phyloP scores from a whole-genome alignment of 2,888 invertebrate genomes.

The Andricus quercusramuli region DNA sequence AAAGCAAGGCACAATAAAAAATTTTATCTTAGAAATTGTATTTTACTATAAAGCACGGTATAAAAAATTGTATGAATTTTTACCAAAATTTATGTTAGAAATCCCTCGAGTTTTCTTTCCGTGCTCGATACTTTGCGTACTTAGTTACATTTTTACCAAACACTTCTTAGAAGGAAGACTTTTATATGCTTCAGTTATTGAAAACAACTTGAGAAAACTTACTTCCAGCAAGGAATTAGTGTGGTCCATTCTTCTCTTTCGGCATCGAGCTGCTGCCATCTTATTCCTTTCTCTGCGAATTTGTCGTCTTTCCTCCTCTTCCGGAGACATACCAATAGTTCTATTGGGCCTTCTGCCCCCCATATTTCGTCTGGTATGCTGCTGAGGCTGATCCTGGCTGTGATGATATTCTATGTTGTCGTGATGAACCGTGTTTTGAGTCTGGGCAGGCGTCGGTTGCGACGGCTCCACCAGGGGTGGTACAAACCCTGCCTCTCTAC shows the following conservation, averaged over 20 bases:
- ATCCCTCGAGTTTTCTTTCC: too few relatives aligned
- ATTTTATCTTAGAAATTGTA: too few relatives aligned
- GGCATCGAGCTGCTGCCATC: conserved; percentile 97
- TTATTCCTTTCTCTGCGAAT: conserved; percentile 96
- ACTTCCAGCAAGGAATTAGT: conserved; percentile 93
- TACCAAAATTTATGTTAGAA: too few relatives aligned
- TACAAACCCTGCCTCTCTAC: conserved; percentile 95
- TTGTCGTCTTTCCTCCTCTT: conserved; percentile 94
- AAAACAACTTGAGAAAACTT: conserved; percentile 66
- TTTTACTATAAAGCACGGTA: too few relatives aligned
- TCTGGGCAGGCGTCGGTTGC: conserved; percentile 77
- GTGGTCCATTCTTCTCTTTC: conserved; percentile 97
- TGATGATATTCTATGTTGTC: conserved; percentile 52
- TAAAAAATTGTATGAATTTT: too few relatives aligned
- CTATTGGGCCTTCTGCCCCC: conserved; percentile 91
- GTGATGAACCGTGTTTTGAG: conserved; percentile 69
- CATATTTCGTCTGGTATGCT: conserved; percentile 86
- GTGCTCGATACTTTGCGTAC: too few relatives aligned
- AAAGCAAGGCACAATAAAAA: too few relatives aligned
- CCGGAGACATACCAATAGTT: conserved; percentile 89
- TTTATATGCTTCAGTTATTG: neutral
- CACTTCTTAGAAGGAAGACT: neutral
- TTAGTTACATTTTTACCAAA: too few relatives aligned
- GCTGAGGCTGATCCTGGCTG: conserved; percentile 55
- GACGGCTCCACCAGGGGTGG: conserved; percentile 85